Conservation (phyloP, 2,888 invertebrate species). For the Pristionchus maxplancki region DNA sequence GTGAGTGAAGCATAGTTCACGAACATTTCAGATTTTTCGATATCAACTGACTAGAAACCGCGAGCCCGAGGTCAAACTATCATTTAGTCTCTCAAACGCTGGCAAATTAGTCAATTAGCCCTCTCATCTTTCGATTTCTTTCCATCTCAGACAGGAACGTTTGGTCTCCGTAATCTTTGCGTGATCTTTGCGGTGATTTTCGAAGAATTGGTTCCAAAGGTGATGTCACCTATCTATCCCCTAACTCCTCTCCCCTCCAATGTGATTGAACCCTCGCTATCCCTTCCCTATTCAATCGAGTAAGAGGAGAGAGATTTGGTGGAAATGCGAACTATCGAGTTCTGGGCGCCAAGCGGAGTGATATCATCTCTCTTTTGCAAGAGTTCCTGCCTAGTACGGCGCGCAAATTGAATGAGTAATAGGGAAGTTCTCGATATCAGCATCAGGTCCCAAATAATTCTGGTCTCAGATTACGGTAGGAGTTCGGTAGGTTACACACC, state of each 20-base stretch:
- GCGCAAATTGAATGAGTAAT: background rate
- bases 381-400: background rate
- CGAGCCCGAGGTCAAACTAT: background rate
- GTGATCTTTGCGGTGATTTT: background rate
- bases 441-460: background rate
- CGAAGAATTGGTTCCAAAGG: background rate
- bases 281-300: background rate
- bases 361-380: background rate
- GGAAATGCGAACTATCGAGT: background rate
- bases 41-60: background rate
- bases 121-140: background rate
- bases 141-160: background rate
- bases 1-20: background rate
- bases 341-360: background rate
- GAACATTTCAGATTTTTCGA: background rate
- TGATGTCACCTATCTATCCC: background rate
- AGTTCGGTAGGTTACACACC: constrained; percentile 81
- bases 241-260: background rate
- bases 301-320: background rate
- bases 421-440: background rate
- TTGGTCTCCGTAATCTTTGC: background rate
- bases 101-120: background rate
- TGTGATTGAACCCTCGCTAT: background rate
- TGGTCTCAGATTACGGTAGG: background rate
- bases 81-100: background rate